A percentile compares a stretch with the other conserved stretches of the same genome.
These are phyloP conservation scores for Drosophila repleta DNA, from an alignment of 1,140 invertebrate genomes.

Conservation along the genomic window DNA sequence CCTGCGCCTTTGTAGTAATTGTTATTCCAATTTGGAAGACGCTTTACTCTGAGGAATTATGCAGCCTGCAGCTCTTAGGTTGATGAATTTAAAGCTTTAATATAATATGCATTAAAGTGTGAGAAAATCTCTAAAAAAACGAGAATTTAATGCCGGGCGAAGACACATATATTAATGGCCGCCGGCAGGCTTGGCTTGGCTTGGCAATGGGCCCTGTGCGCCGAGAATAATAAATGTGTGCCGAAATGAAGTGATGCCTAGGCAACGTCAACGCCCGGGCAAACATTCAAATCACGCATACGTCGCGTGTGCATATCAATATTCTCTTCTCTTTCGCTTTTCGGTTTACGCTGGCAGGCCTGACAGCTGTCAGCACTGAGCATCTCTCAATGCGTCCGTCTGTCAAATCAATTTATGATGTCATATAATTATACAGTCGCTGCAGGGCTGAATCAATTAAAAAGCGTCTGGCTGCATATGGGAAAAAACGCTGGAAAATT, in stretches of 20 bases:
- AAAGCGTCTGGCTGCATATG: constrained; percentile 15
- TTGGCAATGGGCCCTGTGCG: constrained; percentile 18
- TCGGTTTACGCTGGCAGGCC: constrained; percentile 17
- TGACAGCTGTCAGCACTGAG: constrained; percentile 51
- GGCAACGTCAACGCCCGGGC: constrained; percentile 33
- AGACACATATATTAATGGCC: constrained; percentile 28
- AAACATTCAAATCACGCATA: constrained; percentile 74
- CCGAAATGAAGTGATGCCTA: constrained; percentile 60
- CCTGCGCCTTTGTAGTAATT: constrained; percentile 25
- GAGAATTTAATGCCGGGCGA: constrained; percentile 17
- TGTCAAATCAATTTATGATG: constrained; percentile 31
- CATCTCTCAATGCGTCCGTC: constrained; percentile 13
- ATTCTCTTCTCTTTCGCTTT: constrained; percentile 24
- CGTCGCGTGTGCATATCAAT: constrained; percentile 64
- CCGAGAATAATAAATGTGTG: constrained; percentile 45
- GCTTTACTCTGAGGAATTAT: constrained; percentile 28
- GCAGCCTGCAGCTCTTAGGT: constrained; percentile 21
- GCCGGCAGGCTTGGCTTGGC: constrained; percentile 2
- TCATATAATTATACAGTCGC: constrained; percentile 33
- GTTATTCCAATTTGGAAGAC: constrained; percentile 61
- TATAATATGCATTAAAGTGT: constrained; percentile 32
- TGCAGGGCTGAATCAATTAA: constrained; percentile 42
- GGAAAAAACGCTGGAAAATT: constrained; percentile 28
- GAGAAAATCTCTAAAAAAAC: constrained; percentile 17
- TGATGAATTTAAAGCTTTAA: constrained; percentile 45